A percentile compares a stretch with the other conserved stretches of the same genome.
Evolutionary conservation across 1,140 invertebrate species (phyloP).

Genomic region (Goniozus legneri): DNA sequence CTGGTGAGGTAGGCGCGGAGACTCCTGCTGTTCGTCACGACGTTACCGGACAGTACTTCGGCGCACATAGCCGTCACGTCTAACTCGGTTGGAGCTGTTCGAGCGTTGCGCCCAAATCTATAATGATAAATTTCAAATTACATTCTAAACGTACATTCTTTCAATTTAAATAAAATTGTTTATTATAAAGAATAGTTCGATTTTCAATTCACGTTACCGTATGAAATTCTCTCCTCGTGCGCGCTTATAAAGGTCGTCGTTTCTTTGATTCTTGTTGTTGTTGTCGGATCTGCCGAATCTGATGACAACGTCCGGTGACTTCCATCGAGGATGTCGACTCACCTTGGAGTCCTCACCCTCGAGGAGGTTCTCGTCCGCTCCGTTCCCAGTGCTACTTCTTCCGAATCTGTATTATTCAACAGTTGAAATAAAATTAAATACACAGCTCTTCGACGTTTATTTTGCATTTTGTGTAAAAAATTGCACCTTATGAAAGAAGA

Average conservation of each 20-base stretch:
- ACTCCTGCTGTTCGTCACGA: conserved; percentile 11
- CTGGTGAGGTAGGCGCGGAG: conserved; percentile 22
- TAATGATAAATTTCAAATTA: background rate
- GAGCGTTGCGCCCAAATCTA: conserved; percentile 31
- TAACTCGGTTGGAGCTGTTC: conserved; percentile 18
- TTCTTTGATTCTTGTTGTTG: conserved; percentile 18
- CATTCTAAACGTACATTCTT: background rate
- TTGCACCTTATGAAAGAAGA: conserved; percentile 37
- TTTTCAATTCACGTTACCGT: conserved; percentile 15
- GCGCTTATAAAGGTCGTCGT: conserved; percentile 5
- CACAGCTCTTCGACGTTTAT: no score
- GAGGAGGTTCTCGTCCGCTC: no score
- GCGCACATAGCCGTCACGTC: conserved; percentile 28
- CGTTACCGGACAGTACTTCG: conserved; percentile 15
- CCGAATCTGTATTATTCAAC: no score
- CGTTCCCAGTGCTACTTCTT: no score
- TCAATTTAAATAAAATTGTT: background rate
- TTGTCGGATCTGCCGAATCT: conserved; percentile 39
- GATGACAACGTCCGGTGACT: conserved; percentile 42
- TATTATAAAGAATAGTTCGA: background rate
- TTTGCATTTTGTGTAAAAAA: no score
- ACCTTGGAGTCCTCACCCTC: conserved; percentile 15
- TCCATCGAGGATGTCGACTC: conserved; percentile 18
- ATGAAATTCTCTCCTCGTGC: conserved; percentile 30
- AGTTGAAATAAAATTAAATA: no score